Base-by-base conservation (phyloP, 2,888 invertebrate species). In the Acronicta leporina region DNA sequence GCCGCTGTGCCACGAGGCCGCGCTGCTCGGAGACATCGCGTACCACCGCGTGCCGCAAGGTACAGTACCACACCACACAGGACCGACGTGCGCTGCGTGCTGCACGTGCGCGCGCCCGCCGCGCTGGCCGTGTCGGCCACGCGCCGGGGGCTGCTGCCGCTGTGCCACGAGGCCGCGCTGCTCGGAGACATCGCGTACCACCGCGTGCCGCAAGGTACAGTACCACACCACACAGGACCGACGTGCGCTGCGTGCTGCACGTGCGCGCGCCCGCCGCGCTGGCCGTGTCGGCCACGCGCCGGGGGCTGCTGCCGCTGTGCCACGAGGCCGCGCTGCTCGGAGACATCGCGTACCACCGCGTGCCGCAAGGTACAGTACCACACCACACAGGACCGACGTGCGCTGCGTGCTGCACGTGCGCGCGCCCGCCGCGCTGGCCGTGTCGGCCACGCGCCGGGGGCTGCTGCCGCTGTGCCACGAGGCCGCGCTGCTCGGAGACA, bases 361-460 rank as follows among this genome's bases (percentile, higher is more conserved):
- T 87, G 75, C 91, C 91, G 0, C 64, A 82, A 11, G 92, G 92
- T 90, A n/a, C 5, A 71, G 80, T 68, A n/a, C n/a, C n/a, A n/a
- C n/a, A n/a, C n/a, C n/a, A n/a, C n/a, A n/a, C n/a, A n/a, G 99
- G 61, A 99, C 99, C 27, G 99, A 99, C 94, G 96, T 99, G 81
- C 97, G 97, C 85, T 99, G 99, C 94, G 97, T 99, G 90, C 96
- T 99, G 80, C 99, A 99, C 95, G 96, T 99, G 80, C 98, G 98
- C 84, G 97, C 98, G 77, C 97, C 98, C 61, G 95, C 97, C 48
- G 98, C 98, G 67, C 97, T 98, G 48, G 98, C 99, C 72, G 97
- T 98, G 83, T 99, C 99, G 30, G 96, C 98, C 71, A 95, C 97
- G 87, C 97, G 97, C 87, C 96, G 97, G 79, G 99, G 99, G 11